Conservation (phyloP, 2,113 vertebrate genomes). For the Ondatra zibethicus region DNA sequence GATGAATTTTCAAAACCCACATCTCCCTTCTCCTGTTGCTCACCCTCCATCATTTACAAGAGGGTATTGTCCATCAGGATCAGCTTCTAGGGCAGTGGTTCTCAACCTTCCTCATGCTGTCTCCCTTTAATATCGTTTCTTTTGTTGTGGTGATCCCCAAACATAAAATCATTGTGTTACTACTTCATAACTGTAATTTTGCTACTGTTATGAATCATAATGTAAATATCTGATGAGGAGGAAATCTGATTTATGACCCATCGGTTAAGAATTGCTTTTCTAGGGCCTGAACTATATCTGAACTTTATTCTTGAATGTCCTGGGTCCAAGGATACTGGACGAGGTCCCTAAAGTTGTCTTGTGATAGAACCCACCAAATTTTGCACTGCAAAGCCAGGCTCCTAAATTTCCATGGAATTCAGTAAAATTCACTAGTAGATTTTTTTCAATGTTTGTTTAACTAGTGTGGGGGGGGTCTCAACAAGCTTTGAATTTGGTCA, state of each 20-base stretch:
- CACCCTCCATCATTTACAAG: neutral
- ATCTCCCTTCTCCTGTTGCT: neutral
- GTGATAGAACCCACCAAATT: neutral
- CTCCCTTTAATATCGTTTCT: neutral
- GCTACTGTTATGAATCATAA: neutral
- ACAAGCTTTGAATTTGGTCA: neutral
- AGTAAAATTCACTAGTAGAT: neutral
- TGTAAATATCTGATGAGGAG: neutral
- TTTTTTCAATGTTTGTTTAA: neutral
- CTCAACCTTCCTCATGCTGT: neutral
- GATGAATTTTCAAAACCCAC: neutral
- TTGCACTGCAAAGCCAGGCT: neutral
- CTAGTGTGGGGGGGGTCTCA: neutral
- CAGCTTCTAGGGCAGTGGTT: neutral
- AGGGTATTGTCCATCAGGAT: neutral
- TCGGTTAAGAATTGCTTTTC: neutral
- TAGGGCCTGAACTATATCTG: neutral
- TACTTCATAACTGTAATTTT: neutral
- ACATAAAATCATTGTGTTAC: neutral
- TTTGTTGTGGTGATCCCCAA: neutral
- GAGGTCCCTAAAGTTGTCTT: neutral
- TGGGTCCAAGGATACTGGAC: neutral
- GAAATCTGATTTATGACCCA: neutral
- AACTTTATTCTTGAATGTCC: neutral
- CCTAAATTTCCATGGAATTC: neutral